A percentile compares a stretch with the other conserved stretches of the same genome.
Conservation (phyloP, 2,113 vertebrate genomes). For the Entomyzon cyanotis region DNA sequence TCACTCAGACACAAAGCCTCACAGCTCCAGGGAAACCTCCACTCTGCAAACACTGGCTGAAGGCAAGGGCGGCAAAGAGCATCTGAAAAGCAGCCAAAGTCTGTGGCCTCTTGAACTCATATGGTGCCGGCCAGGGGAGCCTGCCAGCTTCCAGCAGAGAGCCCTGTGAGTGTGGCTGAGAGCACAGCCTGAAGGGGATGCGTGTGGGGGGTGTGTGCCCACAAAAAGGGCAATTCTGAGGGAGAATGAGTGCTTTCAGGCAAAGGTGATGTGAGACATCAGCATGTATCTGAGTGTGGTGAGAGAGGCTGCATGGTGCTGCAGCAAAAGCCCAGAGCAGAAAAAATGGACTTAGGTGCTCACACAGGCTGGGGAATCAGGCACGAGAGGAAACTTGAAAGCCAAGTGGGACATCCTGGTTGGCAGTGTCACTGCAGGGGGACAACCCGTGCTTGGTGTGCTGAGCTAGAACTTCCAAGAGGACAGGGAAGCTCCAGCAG, state of each 20-base stretch:
- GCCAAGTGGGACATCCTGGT: neutral
- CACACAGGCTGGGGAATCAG: neutral
- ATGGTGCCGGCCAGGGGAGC: neutral
- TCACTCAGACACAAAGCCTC: neutral
- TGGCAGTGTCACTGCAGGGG: neutral
- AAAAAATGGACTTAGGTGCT: neutral
- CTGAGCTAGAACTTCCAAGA: neutral
- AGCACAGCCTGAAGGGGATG: neutral
- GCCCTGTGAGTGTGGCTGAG: neutral
- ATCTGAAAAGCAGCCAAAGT: conserved; percentile 22
- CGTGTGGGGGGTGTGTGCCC: rapidly evolving
- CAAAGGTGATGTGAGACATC: neutral
- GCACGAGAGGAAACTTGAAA: neutral
- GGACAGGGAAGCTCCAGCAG: neutral
- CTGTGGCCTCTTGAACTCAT: neutral
- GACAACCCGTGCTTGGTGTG: rapidly evolving
- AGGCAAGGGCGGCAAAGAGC: neutral
- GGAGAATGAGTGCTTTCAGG: neutral
- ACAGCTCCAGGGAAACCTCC: rapidly evolving
- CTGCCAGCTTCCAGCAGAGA: neutral
- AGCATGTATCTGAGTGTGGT: rapidly evolving
- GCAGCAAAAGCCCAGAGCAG: neutral
- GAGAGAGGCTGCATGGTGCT: rapidly evolving
- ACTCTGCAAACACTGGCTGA: neutral
- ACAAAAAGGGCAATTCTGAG: neutral